Evolutionary conservation across 2,113 vertebrate species (phyloP).

Genomic region (Phycodurus eques): DNA sequence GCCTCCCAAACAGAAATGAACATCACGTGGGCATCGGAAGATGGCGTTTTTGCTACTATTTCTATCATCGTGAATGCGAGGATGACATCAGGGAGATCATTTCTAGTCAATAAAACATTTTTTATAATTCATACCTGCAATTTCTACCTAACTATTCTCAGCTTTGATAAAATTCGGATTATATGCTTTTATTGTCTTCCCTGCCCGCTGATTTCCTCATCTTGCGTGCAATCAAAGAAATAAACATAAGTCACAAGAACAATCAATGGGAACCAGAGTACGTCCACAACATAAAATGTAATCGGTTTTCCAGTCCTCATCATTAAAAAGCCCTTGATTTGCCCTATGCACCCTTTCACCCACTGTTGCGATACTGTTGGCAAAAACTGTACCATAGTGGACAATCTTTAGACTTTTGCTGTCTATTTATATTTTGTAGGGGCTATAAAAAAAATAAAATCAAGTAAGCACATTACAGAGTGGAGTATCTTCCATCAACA

Average conservation of each 20-base stretch:
- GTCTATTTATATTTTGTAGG: not conserved
- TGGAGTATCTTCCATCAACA: too few relatives aligned
- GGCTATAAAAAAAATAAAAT: too few relatives aligned
- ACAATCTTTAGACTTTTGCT: not conserved
- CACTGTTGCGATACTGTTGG: too few relatives aligned
- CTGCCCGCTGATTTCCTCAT: constrained; percentile 8
- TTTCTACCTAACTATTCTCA: constrained; percentile 10
- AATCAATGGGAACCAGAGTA: not conserved
- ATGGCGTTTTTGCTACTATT: not conserved
- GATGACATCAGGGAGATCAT: constrained; percentile 32
- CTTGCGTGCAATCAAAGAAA: not conserved
- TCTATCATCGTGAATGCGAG: constrained; percentile 1
- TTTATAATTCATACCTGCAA: constrained; percentile 23
- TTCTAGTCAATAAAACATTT: constrained; percentile 25
- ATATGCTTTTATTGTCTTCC: constrained; percentile 3
- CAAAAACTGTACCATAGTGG: not conserved
- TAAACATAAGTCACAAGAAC: not conserved
- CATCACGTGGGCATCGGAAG: not conserved
- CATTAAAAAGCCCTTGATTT: constrained; percentile 10
- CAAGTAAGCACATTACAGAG: too few relatives aligned
- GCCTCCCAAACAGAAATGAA: not conserved
- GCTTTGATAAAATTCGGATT: constrained; percentile 10
- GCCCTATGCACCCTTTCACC: not conserved
- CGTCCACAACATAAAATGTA: constrained; percentile 5
- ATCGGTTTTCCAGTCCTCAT: not conserved